These are phyloP conservation scores for Paracanthobrama guichenoti DNA, from an alignment of 2,113 vertebrate species.

Conservation along the genomic window DNA sequence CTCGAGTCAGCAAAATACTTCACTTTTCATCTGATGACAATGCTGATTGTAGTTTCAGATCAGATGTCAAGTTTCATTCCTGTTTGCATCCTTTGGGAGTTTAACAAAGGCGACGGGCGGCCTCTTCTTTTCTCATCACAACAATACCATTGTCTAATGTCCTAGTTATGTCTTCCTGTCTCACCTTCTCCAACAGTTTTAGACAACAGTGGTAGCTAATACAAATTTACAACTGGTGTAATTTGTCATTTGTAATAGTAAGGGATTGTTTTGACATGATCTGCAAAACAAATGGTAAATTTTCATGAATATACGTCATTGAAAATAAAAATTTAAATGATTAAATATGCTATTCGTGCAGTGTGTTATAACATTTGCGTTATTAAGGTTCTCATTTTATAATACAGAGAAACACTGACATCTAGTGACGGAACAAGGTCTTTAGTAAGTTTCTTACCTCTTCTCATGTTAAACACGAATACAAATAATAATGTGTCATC, in stretches of 20 bases:
- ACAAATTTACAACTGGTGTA: not conserved
- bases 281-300: not conserved
- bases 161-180: not conserved
- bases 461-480: not conserved
- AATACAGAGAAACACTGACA: conserved; percentile 18
- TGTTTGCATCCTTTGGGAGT: not conserved
- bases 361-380: too few species aligned
- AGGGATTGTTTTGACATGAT: not conserved
- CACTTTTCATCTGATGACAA: not conserved
- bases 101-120: not conserved
- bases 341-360: not conserved
- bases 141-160: not conserved
- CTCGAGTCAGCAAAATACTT: not conserved
- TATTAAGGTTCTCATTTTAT: not conserved
- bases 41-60: conserved; percentile 8
- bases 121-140: not conserved
- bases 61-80: not conserved
- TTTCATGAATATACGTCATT: not conserved
- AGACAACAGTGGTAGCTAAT: not conserved
- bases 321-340: not conserved
- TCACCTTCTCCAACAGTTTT: not conserved
- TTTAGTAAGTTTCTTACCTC: not conserved
- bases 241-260: not conserved
- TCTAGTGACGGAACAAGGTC: not conserved
- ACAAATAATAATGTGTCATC: not conserved